Conservation (phyloP, 1,140 invertebrate genomes). For the Bombus pyrosoma region DNA sequence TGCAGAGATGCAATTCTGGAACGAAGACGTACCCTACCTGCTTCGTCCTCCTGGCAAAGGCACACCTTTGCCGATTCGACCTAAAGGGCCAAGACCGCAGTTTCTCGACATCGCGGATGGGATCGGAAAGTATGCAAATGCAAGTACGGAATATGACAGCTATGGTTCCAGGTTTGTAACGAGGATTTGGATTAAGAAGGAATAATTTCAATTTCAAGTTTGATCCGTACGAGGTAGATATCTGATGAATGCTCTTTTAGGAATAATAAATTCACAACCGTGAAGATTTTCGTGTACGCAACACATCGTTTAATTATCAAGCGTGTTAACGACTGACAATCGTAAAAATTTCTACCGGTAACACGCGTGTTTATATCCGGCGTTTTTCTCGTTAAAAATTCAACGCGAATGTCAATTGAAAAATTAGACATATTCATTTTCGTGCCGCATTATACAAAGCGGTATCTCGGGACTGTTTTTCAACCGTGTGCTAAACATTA, state of each 20-base stretch:
- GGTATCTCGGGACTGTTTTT: constrained; percentile 19
- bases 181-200: background rate
- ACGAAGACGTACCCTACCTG: constrained; percentile 86
- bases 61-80: constrained; percentile 53
- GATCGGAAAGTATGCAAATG: constrained; percentile 68
- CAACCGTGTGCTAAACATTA: constrained; percentile 25
- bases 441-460: background rate
- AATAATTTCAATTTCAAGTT: background rate
- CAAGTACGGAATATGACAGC: constrained; percentile 54
- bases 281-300: background rate
- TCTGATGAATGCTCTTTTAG: background rate
- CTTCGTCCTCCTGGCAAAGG: constrained; percentile 80
- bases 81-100: constrained; percentile 69
- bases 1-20: constrained; percentile 89
- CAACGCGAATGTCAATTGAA: background rate
- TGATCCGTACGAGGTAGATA: too few relatives aligned
- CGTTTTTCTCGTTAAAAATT: background rate
- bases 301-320: background rate
- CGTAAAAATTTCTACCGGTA: background rate
- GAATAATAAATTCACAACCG: background rate
- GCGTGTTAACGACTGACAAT: background rate
- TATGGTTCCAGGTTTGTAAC: constrained; percentile 40
- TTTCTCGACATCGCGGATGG: constrained; percentile 72
- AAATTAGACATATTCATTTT: constrained; percentile 36
- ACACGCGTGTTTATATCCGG: background rate